Evolutionary conservation across 2,113 vertebrate genomes (phyloP).

Genomic region (Illadopsis cleaveri): DNA sequence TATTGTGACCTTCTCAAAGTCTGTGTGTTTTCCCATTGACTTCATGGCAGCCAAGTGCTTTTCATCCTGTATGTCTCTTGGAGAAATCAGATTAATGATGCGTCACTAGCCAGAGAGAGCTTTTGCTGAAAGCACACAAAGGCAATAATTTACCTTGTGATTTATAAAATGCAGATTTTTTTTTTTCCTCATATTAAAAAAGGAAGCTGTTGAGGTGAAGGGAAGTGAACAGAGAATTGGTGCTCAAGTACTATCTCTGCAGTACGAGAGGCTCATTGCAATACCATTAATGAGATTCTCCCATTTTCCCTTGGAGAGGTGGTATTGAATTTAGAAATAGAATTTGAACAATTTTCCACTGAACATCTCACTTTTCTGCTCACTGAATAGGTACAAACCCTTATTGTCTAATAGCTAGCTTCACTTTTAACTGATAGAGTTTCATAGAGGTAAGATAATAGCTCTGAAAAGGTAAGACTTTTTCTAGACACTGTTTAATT

Average conservation of each 20-base stretch:
- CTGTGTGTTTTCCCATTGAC: background rate
- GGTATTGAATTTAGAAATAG: conserved; percentile 2
- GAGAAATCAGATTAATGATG: background rate
- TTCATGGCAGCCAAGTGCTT: background rate
- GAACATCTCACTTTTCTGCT: conserved; percentile 14
- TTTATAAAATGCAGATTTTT: background rate
- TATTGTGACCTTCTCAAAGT: background rate
- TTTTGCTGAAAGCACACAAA: background rate
- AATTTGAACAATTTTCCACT: background rate
- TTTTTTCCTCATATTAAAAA: background rate
- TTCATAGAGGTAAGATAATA: background rate
- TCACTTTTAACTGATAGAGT: conserved; percentile 10
- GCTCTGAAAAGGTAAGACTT: background rate
- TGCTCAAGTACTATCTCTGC: background rate
- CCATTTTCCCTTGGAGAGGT: background rate
- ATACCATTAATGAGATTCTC: background rate
- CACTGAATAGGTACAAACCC: background rate
- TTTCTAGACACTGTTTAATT: conserved; percentile 33
- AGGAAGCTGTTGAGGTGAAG: background rate
- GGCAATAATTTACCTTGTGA: background rate
- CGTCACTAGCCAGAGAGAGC: background rate
- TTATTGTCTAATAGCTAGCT: conserved; percentile 12
- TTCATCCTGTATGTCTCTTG: background rate
- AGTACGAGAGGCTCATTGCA: background rate
- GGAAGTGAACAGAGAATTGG: background rate